Evolutionary conservation across 2,113 vertebrate genomes (phyloP).

Genomic region (Hymenochirus boettgeri): DNA sequence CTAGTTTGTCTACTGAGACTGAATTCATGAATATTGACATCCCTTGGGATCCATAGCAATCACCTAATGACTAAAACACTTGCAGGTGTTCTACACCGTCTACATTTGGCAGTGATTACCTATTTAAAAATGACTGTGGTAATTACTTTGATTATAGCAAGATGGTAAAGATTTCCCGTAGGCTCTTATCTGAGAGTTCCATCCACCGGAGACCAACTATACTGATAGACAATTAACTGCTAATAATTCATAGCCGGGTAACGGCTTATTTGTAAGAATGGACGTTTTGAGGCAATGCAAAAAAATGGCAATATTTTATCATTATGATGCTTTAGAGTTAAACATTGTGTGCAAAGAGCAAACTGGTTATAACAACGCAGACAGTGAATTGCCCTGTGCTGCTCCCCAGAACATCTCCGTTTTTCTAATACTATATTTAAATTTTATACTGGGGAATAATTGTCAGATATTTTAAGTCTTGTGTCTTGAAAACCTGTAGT

Average conservation of each 20-base stretch:
- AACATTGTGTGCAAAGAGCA: no score
- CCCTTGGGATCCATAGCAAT: constrained; percentile 21
- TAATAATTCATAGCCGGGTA: constrained; percentile 20
- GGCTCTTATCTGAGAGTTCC: constrained; percentile 23
- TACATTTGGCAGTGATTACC: constrained; percentile 34
- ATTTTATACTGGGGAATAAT: no score
- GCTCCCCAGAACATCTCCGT: no score
- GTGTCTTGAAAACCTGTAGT: no score
- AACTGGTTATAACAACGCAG: no score
- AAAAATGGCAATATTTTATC: no score
- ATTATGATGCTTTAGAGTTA: no score
- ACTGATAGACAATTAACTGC: constrained; percentile 32
- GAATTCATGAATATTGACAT: constrained; percentile 4
- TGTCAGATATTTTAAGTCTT: no score
- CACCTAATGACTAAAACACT: constrained; percentile 35
- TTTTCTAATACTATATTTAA: no score
- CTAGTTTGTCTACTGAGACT: constrained; percentile 9
- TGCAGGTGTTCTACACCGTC: constrained; percentile 29
- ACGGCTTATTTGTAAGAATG: constrained; percentile 18
- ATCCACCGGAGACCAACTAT: constrained; percentile 28
- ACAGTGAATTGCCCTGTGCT: no score
- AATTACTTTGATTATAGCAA: constrained; percentile 36
- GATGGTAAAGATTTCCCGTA: constrained; percentile 27
- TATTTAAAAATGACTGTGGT: constrained; percentile 38
- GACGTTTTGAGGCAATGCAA: neutral